Percentiles rank a stretch among this genome's conserved stretches.
Evolutionary conservation across 2,797 vertebrate genomes (phyloP).

Genomic region (Channa striata): DNA sequence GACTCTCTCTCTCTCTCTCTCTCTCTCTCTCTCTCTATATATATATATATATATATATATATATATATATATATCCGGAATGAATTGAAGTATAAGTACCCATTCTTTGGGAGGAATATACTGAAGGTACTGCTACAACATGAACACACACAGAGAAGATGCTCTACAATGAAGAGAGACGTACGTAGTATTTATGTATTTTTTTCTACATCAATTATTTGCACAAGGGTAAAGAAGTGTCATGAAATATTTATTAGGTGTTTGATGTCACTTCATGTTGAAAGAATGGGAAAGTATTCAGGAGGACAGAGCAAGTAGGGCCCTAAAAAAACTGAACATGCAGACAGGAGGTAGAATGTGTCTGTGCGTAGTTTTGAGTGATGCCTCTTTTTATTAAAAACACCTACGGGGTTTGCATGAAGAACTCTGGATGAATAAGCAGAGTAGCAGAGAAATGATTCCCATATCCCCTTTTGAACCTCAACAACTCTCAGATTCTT

Average conservation of each 20-base stretch:
- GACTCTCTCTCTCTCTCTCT: no score
- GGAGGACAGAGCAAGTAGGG: conserved; percentile 25
- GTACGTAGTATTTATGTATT: conserved; percentile 50
- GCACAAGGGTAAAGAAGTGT: conserved; percentile 53
- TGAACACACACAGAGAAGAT: background rate
- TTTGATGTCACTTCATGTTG: conserved; percentile 69
- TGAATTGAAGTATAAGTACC: background rate
- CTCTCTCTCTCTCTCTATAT: no score
- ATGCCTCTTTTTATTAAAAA: conserved; percentile 59
- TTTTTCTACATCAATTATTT: conserved; percentile 73
- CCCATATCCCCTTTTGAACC: conserved; percentile 23
- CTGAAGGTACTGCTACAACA: conserved; percentile 5
- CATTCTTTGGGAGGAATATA: background rate
- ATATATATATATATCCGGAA: no score
- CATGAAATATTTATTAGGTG: conserved; percentile 74
- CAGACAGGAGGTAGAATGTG: conserved; percentile 28
- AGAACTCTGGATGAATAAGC: conserved; percentile 42
- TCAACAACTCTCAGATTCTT: conserved; percentile 21
- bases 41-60: no score
- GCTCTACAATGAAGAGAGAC: conserved; percentile 37
- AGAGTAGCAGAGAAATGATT: conserved; percentile 34
- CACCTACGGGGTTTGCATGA: conserved; percentile 46
- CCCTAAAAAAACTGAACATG: background rate
- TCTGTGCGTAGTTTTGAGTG: conserved; percentile 42
- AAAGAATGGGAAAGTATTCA: conserved; percentile 39